phyloP scores from a whole-genome alignment of 2,797 vertebrate species.

The Sebastes miniatus region DNA sequence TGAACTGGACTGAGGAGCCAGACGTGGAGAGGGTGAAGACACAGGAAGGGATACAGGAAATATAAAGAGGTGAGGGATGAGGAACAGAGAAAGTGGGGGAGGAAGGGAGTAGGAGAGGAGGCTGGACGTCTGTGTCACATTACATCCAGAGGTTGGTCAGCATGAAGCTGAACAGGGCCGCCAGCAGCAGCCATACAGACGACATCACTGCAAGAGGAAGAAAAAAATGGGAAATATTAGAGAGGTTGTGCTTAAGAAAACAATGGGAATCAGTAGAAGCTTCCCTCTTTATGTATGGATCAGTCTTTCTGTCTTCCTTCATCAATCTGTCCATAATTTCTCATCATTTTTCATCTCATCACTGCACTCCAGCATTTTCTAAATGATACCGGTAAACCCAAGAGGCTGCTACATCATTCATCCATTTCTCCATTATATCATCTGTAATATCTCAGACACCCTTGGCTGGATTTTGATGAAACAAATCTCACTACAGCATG shows the following conservation, averaged over 20 bases:
- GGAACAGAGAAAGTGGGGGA: neutral
- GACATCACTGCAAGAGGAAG: constrained; percentile 56
- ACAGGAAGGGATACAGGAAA: neutral
- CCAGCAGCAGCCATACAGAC: constrained; percentile 57
- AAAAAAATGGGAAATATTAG: neutral
- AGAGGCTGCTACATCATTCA: neutral
- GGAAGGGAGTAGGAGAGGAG: neutral
- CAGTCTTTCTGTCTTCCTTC: neutral
- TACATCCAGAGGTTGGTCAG: constrained; percentile 59
- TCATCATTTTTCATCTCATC: neutral
- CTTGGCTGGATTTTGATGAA: neutral
- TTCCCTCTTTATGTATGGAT: neutral
- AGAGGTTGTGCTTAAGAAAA: neutral
- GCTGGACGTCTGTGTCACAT: neutral
- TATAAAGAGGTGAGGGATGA: neutral
- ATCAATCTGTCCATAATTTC: neutral
- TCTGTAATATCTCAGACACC: neutral
- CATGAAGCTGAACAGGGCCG: constrained; percentile 48
- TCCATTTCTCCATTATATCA: neutral
- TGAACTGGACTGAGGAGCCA: neutral
- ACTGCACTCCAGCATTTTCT: neutral
- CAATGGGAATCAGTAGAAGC: neutral
- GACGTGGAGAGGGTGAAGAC: too few relatives aligned
- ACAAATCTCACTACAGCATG: neutral
- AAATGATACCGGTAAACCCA: neutral